A percentile compares a stretch with the other conserved stretches of the same genome.
phyloP scores from a whole-genome alignment of 2,888 invertebrate genomes.

The Drosophila limbata region DNA sequence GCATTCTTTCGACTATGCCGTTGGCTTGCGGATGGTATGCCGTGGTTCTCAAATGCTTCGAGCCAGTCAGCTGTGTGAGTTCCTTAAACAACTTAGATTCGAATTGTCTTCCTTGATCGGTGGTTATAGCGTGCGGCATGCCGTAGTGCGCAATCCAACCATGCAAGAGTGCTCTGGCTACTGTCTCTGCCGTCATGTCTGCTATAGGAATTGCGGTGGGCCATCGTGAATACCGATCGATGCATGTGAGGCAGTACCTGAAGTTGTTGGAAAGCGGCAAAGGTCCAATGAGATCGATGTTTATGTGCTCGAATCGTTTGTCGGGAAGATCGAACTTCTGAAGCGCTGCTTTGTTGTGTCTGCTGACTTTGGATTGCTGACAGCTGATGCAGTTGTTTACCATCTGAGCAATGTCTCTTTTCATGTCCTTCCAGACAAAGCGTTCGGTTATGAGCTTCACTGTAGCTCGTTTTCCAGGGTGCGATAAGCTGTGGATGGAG shows the following conservation, averaged over 20 bases:
- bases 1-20: too few species aligned
- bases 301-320: too few species aligned
- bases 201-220: constrained; percentile 25
- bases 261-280: constrained; percentile 22
- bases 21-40: too few species aligned
- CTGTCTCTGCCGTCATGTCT: constrained; percentile 38
- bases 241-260: constrained; percentile 21
- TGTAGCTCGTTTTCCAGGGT: background rate
- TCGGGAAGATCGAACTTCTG: background rate
- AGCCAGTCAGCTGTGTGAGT: too few species aligned
- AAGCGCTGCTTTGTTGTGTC: too few species aligned
- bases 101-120: too few species aligned
- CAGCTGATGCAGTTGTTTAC: too few species aligned
- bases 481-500: background rate
- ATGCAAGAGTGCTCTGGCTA: background rate
- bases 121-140: too few species aligned
- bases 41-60: too few species aligned
- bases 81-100: too few species aligned
- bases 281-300: constrained; percentile 27
- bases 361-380: too few species aligned
- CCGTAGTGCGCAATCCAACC: too few species aligned
- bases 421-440: constrained; percentile 1
- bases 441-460: background rate
- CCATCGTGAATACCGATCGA: constrained; percentile 30
- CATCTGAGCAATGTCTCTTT: constrained; percentile 2